phyloP scores from a whole-genome alignment of 30 jellyfish, hydroid and myxozoan species.

The Sanderia malayensis region DNA sequence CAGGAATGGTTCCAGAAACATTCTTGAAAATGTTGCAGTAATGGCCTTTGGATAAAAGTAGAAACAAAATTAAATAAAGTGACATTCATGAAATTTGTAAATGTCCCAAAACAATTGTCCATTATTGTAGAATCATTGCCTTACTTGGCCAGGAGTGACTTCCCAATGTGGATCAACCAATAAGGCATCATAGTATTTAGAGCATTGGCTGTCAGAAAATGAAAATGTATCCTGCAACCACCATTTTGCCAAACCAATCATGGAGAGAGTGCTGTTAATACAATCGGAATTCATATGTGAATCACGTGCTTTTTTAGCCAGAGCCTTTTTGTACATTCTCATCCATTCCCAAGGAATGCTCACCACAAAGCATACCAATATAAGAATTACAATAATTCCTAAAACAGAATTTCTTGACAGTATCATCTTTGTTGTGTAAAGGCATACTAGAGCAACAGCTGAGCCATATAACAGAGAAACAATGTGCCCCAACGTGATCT shows the following conservation, averaged over 20 bases:
- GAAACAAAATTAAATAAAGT: too few relatives aligned
- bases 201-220: slow-evolving; percentile 58
- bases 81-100: too few relatives aligned
- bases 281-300: slow-evolving; percentile 30
- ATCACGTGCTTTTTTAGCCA: slow-evolving; percentile 56
- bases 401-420: slow-evolving; percentile 1
- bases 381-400: slow-evolving; percentile 18
- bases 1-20: slow-evolving; percentile 54
- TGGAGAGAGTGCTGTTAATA: slow-evolving; percentile 30
- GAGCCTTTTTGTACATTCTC: slow-evolving; percentile 61
- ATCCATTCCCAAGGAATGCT: slow-evolving; percentile 92
- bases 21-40: slow-evolving; percentile 58
- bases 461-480: background rate
- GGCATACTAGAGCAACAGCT: background rate
- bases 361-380: slow-evolving; percentile 14
- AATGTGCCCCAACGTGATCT: slow-evolving; percentile 4
- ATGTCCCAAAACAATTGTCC: too few relatives aligned
- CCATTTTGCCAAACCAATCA: slow-evolving; percentile 5
- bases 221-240: slow-evolving; percentile 69
- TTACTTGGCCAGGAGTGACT: slow-evolving; percentile 75
- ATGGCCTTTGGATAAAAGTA: slow-evolving; percentile 55
- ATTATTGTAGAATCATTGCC: background rate
- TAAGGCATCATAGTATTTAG: slow-evolving; percentile 52
- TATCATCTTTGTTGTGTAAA: slow-evolving; percentile 2
- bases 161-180: slow-evolving; percentile 88